These are phyloP conservation scores for Henricia sp. DNA, from an alignment of 53 echinoderm and acorn worm genomes.

Conservation along the genomic window DNA sequence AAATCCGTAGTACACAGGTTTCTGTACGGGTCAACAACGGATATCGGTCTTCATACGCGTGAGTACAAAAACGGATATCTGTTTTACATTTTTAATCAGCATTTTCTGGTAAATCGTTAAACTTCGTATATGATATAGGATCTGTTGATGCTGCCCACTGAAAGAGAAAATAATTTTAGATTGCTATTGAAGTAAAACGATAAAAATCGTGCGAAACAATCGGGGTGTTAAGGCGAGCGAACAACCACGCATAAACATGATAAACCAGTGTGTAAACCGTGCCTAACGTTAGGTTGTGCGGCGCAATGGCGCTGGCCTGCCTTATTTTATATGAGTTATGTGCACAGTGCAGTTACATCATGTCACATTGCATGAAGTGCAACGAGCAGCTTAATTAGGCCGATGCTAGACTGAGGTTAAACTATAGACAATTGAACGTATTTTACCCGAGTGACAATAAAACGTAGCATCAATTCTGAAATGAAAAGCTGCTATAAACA, in stretches of 20 bases:
- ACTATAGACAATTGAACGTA: no score
- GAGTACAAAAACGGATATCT: conserved; percentile 13
- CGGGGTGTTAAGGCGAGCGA: neutral
- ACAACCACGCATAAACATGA: neutral
- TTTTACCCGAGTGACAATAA: no score
- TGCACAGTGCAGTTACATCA: no score
- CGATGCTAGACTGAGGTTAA: no score
- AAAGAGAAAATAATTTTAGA: neutral
- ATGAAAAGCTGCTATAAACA: no score
- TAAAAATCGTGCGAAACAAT: neutral
- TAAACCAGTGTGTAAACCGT: no score
- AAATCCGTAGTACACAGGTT: conserved; percentile 2
- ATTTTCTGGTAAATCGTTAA: neutral
- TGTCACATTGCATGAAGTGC: no score
- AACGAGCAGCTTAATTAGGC: no score
- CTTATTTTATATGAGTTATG: no score
- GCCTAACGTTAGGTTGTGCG: no score
- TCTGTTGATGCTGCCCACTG: neutral
- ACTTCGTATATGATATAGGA: neutral
- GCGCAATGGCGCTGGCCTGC: no score
- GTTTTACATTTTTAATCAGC: neutral
- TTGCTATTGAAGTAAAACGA: neutral
- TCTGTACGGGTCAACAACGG: neutral
- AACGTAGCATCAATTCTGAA: no score
- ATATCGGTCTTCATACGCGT: conserved; percentile 12